These are phyloP conservation scores for Menura novaehollandiae DNA, from an alignment of 2,113 vertebrate genomes.

Conservation along the genomic window DNA sequence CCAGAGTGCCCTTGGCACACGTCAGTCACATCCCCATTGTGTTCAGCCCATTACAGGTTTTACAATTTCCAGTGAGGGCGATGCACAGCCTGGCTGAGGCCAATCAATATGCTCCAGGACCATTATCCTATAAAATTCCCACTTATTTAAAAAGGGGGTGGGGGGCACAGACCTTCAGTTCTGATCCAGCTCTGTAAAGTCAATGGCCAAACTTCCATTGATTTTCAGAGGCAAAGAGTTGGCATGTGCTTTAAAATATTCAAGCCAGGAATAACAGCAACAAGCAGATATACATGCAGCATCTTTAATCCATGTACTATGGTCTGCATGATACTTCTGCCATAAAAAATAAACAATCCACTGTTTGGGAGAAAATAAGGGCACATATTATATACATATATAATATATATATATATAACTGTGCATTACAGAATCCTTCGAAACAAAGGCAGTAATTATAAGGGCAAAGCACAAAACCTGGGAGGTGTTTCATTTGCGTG, in stretches of 20 bases:
- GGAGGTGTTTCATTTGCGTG: slow-evolving; percentile 9
- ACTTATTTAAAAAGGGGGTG: slow-evolving; percentile 47
- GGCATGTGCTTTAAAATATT: slow-evolving; percentile 24
- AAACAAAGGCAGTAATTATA: background rate
- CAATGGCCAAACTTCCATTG: slow-evolving; percentile 33
- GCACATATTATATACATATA: no score
- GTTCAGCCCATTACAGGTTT: slow-evolving; percentile 20
- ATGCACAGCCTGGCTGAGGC: slow-evolving; percentile 22
- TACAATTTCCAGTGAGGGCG: slow-evolving; percentile 4
- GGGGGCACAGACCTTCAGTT: slow-evolving; percentile 2
- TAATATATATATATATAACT: no score
- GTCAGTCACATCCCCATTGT: background rate
- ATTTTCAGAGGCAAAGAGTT: slow-evolving; percentile 31
- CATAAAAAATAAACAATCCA: background rate
- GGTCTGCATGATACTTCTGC: background rate
- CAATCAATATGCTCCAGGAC: slow-evolving; percentile 48
- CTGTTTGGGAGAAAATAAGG: background rate
- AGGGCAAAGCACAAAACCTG: background rate
- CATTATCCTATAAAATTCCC: slow-evolving; percentile 58
- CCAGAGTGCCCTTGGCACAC: background rate
- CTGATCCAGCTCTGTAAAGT: slow-evolving; percentile 33
- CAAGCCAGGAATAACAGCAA: background rate
- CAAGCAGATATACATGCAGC: background rate
- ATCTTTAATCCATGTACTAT: background rate
- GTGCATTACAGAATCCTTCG: background rate